Evolutionary conservation across 2,797 vertebrate genomes (phyloP).

Genomic region (Chromobotia macracanthus): DNA sequence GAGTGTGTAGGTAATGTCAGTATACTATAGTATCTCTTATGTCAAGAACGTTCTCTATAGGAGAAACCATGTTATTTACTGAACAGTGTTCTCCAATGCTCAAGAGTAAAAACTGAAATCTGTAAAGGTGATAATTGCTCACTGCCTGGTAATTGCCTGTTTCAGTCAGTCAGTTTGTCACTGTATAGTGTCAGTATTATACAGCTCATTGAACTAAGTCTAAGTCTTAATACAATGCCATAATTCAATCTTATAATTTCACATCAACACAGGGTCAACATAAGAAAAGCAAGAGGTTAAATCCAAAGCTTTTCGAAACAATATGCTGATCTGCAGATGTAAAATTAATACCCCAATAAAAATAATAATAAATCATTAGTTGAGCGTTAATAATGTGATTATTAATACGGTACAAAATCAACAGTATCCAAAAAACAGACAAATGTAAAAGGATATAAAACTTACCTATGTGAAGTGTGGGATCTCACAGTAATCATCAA

Average conservation of each 20-base stretch:
- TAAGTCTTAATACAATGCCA: background rate
- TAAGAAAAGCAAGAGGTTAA: background rate
- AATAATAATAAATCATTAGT: background rate
- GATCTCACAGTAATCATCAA: background rate
- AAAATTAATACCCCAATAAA: background rate
- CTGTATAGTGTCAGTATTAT: background rate
- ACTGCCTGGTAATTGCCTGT: background rate
- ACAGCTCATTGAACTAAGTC: too few species aligned
- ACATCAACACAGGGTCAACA: background rate
- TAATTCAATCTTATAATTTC: background rate
- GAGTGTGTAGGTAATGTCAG: background rate
- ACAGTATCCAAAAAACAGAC: background rate
- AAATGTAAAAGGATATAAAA: background rate
- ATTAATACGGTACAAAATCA: background rate
- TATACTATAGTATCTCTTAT: background rate
- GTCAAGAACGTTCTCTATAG: slow-evolving; percentile 18
- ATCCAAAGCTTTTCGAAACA: background rate
- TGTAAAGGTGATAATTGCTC: background rate
- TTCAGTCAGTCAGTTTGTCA: background rate
- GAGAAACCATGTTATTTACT: slow-evolving; percentile 15
- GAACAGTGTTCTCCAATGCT: slow-evolving; percentile 25
- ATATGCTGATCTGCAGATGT: background rate
- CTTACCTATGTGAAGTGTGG: background rate
- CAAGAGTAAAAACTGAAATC: slow-evolving; percentile 46
- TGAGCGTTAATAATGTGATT: background rate